These are phyloP conservation scores for Psylliodes chrysocephalus DNA, from an alignment of 2,888 invertebrate genomes.

Conservation along the genomic window DNA sequence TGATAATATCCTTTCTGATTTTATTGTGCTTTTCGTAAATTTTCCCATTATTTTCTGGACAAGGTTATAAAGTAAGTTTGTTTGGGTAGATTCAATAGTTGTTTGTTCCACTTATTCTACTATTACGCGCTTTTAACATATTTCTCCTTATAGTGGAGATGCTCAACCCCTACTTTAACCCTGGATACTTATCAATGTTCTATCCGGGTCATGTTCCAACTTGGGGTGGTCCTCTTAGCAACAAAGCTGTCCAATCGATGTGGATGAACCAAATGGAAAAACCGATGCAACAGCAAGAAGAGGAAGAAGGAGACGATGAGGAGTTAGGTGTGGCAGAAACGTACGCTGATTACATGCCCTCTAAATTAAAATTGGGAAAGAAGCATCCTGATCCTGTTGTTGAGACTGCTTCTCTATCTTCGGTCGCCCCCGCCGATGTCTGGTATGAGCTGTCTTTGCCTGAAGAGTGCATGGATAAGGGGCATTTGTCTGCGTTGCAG, in stretches of 20 bases:
- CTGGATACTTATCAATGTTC: slow-evolving; percentile 50
- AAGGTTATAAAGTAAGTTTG: no score
- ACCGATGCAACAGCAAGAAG: slow-evolving; percentile 59
- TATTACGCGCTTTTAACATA: background rate
- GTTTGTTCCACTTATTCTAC: no score
- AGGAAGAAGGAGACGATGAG: slow-evolving; percentile 83
- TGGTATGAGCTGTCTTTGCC: slow-evolving; percentile 88
- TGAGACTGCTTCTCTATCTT: slow-evolving; percentile 96
- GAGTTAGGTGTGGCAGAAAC: slow-evolving; percentile 99
- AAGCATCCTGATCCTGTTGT: slow-evolving; percentile 99
- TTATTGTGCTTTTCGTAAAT: no score
- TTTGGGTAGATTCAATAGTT: no score
- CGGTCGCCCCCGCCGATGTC: slow-evolving; percentile 94
- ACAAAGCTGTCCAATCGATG: slow-evolving; percentile 70
- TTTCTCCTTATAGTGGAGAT: slow-evolving; percentile 42
- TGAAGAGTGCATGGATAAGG: slow-evolving; percentile 83
- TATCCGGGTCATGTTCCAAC: slow-evolving; percentile 53
- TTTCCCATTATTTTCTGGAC: no score
- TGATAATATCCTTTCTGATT: no score
- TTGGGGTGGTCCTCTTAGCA: slow-evolving; percentile 61
- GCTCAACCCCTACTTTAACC: slow-evolving; percentile 60
- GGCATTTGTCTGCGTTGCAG: slow-evolving; percentile 93
- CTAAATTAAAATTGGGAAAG: slow-evolving; percentile 91
- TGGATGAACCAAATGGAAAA: slow-evolving; percentile 67
- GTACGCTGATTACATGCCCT: slow-evolving; percentile 97